Conservation (phyloP, 2,888 invertebrate genomes). For the Cryptocheilus praepositus region DNA sequence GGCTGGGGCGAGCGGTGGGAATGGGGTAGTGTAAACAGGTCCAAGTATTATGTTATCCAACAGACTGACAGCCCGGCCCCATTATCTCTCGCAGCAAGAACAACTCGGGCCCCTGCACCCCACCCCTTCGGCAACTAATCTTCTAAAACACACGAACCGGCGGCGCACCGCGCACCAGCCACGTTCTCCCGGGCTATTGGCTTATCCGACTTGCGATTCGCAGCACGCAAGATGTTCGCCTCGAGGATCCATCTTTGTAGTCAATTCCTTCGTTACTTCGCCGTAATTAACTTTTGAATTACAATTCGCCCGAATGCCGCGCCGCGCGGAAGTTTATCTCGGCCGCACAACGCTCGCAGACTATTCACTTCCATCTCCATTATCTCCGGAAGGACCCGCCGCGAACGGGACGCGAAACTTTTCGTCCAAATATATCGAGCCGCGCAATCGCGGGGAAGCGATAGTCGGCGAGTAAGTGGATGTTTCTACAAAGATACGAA, state of each 20-base stretch:
- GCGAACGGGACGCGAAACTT: no score
- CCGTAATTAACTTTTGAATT: constrained; percentile 40
- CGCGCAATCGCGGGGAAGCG: background rate
- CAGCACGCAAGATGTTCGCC: constrained; percentile 41
- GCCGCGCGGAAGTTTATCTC: constrained; percentile 4
- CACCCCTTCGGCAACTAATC: constrained; percentile 60
- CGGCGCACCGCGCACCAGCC: constrained; percentile 13
- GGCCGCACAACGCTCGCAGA: no score
- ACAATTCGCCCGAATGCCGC: constrained; percentile 17
- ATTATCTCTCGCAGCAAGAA: constrained; percentile 63
- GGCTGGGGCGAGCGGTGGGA: constrained; percentile 32
- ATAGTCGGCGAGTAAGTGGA: no score
- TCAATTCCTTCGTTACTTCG: constrained; percentile 24
- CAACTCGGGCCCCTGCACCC: constrained; percentile 42
- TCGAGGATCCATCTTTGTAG: constrained; percentile 22
- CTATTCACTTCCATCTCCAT: no score
- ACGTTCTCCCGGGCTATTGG: constrained; percentile 45
- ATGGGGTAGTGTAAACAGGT: constrained; percentile 63
- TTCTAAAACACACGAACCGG: constrained; percentile 56
- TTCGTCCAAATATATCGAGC: constrained; percentile 15
- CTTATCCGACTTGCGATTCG: constrained; percentile 50
- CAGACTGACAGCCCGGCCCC: constrained; percentile 62
- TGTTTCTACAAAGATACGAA: no score
- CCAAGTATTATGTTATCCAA: constrained; percentile 66
- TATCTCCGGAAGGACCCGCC: no score